Conservation (phyloP, 2,888 invertebrate species). For the Aspidiotus rigidus region DNA sequence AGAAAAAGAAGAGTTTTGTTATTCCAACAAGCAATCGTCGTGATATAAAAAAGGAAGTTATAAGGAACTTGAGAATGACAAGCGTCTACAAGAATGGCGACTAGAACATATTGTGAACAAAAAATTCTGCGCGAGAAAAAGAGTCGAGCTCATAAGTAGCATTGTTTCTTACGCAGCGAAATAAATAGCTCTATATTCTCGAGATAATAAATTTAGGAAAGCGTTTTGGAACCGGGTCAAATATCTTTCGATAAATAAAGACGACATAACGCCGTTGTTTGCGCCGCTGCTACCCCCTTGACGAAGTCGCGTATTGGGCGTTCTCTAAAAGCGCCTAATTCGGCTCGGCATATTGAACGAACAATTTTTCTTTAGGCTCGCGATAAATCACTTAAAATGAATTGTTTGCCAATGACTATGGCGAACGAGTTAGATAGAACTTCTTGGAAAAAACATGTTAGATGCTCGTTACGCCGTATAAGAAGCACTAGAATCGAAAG, state of each 20-base stretch:
- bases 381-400: too few species aligned
- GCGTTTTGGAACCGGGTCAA: slow-evolving; percentile 31
- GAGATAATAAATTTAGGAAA: slow-evolving; percentile 29
- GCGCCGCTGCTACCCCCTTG: neutral
- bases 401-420: too few species aligned
- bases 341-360: too few species aligned
- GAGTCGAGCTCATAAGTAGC: neutral
- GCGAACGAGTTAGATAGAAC: too few species aligned
- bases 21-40: too few species aligned
- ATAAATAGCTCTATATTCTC: slow-evolving; percentile 6
- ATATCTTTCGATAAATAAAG: slow-evolving; percentile 29
- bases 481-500: too few species aligned
- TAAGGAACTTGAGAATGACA: neutral
- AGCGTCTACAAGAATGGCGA: neutral
- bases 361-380: too few species aligned
- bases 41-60: neutral
- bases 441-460: too few species aligned
- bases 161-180: slow-evolving; percentile 1
- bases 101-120: neutral
- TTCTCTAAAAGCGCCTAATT: too few species aligned
- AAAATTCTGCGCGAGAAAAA: neutral
- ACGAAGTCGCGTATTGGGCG: too few species aligned
- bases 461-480: too few species aligned
- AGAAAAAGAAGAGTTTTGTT: neutral
- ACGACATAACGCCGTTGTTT: neutral